Base-by-base conservation (phyloP, 2,888 invertebrate genomes). In the Eudasyphora cyanicolor region DNA sequence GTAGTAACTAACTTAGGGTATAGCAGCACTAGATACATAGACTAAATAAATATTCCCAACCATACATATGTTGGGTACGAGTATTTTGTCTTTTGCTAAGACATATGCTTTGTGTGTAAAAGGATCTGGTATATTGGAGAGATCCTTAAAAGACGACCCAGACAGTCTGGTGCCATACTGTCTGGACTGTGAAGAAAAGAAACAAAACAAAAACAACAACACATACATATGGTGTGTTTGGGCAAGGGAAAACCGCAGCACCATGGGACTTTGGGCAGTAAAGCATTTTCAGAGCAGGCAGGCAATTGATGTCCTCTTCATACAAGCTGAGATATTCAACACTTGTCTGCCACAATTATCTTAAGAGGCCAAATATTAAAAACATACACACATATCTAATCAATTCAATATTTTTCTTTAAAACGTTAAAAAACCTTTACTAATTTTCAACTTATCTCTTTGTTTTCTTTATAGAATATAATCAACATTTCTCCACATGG, bases 401-500 rank as follows among this genome's bases (percentile, higher is more conserved):
- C n/a, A n/a, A n/a, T 35, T 35, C 35, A 7, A 35, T 6, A 45
- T 45, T 45, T 45, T 45, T 45, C n/a, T 24, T 24, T 57, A 14
- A n/a, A 1, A 45, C 14, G 14, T 42, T 62, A 32, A 32, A n/a
- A n/a, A 12, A 29, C 8, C 12, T 38, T 64, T 64, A 24, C 21
- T 67, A 42, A 67, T 42, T 19, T n/a, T 24, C 7, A 64, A 29
- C 7, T 8, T n/a, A n/a, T n/a, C n/a, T n/a, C 24, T 54, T 24
- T 24, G n/a, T n/a, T 51, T 57, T 38, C 73, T 38, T 21, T 71
- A 78, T 82, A 91, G 91, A 91, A 81, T 91, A 91, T 84, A 89
- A 89, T 51, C 89, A 89, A 83, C 89, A 90, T 35, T 91, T 89
- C 87, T 89, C 91, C 82, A 86, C 88, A 81, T 89, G 91, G 82